phyloP scores from a whole-genome alignment of 2,888 invertebrate genomes.

The Drosophila emarginata region DNA sequence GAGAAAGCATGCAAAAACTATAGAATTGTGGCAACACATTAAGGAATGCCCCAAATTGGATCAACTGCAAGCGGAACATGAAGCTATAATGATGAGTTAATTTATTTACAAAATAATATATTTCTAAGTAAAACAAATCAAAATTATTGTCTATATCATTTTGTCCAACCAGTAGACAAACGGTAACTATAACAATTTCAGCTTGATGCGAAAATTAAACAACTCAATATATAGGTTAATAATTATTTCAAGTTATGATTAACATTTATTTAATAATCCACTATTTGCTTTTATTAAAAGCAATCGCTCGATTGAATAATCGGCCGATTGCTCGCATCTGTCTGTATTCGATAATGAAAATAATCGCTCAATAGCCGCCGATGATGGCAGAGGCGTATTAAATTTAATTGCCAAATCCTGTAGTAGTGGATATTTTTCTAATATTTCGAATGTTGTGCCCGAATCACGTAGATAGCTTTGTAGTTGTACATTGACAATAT shows the following conservation, averaged over 20 bases:
- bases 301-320: slow-evolving; percentile 38
- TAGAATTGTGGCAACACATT: not conserved
- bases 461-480: slow-evolving; percentile 34
- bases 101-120: not conserved
- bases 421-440: slow-evolving; percentile 43
- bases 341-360: slow-evolving; percentile 16
- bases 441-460: slow-evolving; percentile 36
- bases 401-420: slow-evolving; percentile 38
- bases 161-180: not conserved
- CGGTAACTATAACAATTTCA: not conserved
- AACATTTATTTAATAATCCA: slow-evolving; percentile 3
- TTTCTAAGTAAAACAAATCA: not conserved
- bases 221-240: not conserved
- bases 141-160: not conserved
- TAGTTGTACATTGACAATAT: slow-evolving; percentile 39
- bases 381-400: slow-evolving; percentile 37
- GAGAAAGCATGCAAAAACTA: not conserved
- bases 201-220: not conserved
- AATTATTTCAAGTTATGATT: not conserved
- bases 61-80: slow-evolving; percentile 4
- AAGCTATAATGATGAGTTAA: slow-evolving; percentile 3
- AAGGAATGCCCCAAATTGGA: slow-evolving; percentile 2
- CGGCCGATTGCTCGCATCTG: slow-evolving; percentile 18
- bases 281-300: slow-evolving; percentile 45
- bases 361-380: slow-evolving; percentile 26